phyloP scores from a whole-genome alignment of 2,797 vertebrate species.

The Scarus forsteni region DNA sequence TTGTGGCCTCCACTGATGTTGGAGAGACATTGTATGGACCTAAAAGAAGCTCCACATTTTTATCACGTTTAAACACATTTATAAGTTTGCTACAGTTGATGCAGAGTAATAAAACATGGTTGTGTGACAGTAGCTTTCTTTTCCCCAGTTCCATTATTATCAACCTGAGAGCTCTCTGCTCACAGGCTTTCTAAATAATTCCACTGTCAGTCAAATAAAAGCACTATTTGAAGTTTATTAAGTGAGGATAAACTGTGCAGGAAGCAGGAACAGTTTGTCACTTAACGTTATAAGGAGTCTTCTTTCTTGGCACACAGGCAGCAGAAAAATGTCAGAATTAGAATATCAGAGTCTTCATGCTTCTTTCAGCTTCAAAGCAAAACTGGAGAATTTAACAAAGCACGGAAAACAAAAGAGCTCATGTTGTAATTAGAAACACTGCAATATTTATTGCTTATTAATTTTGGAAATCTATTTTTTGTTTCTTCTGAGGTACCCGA shows the following conservation, averaged over 20 bases:
- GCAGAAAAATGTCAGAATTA: conserved; percentile 74
- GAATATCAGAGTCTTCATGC: conserved; percentile 56
- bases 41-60: too few species aligned
- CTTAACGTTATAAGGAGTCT: conserved; percentile 45
- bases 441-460: conserved; percentile 61
- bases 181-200: conserved; percentile 34
- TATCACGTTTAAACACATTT: too few species aligned
- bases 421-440: conserved; percentile 61
- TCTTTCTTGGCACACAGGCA: conserved; percentile 27
- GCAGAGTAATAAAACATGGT: conserved; percentile 22
- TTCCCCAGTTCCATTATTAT: conserved; percentile 26
- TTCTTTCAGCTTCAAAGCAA: conserved; percentile 61
- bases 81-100: not conserved
- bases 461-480: conserved; percentile 63
- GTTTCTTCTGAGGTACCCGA: conserved; percentile 34
- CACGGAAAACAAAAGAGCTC: conserved; percentile 50
- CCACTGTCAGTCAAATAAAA: conserved; percentile 42
- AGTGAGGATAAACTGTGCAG: conserved; percentile 48
- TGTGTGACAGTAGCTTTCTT: not conserved
- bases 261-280: conserved; percentile 42
- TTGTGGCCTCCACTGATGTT: too few species aligned
- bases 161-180: conserved; percentile 39
- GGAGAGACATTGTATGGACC: too few species aligned
- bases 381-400: conserved; percentile 48
- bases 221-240: conserved; percentile 54